A percentile compares a stretch with the other conserved stretches of the same genome.
Conservation (phyloP, 2,888 invertebrate species). For the Lasioglossum villosulum region DNA sequence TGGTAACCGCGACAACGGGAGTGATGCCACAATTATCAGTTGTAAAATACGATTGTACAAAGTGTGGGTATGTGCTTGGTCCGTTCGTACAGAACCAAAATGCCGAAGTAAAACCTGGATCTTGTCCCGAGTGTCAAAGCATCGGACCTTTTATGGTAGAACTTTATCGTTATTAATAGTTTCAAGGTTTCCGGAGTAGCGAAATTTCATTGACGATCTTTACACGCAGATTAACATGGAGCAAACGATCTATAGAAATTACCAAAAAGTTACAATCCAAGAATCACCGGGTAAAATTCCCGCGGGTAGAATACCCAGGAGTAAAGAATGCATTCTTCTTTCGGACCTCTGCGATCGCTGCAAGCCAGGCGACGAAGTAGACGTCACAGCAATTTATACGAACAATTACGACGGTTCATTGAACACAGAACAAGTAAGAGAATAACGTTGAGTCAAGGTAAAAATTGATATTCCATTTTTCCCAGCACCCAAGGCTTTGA, state of each 20-base stretch:
- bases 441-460: neutral
- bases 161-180: slow-evolving; percentile 30
- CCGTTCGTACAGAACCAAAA: slow-evolving; percentile 98
- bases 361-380: slow-evolving; percentile 99
- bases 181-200: neutral
- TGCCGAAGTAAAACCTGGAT: slow-evolving; percentile 97
- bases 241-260: slow-evolving; percentile 99
- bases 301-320: slow-evolving; percentile 98
- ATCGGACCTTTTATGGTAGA: slow-evolving; percentile 95
- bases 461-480: no score
- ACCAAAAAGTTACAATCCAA: slow-evolving; percentile 98
- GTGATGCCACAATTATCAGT: slow-evolving; percentile 97
- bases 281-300: slow-evolving; percentile 99
- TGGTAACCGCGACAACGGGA: slow-evolving; percentile 97
- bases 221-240: slow-evolving; percentile 97
- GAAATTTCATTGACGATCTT: slow-evolving; percentile 17
- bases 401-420: slow-evolving; percentile 99
- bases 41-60: slow-evolving; percentile 98
- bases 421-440: slow-evolving; percentile 92
- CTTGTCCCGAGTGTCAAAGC: slow-evolving; percentile 99
- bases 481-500: no score
- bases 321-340: slow-evolving; percentile 97
- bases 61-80: slow-evolving; percentile 97
- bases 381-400: slow-evolving; percentile 97
- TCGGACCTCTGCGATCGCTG: slow-evolving; percentile 98